These are phyloP conservation scores for Litoditis marina DNA, from an alignment of 2,888 invertebrate genomes.

Conservation along the genomic window DNA sequence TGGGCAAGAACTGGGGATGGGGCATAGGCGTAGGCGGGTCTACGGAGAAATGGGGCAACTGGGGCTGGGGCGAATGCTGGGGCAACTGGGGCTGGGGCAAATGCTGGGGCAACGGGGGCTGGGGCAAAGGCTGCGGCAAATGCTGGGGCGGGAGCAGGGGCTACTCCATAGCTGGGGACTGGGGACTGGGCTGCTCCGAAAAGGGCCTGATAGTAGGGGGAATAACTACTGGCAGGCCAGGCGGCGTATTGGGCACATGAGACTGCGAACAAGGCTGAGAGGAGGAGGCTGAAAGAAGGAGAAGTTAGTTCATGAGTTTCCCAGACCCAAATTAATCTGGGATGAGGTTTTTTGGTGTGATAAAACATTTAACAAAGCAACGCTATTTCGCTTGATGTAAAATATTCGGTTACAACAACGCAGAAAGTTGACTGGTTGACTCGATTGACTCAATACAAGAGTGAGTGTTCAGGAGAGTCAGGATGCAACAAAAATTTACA, in stretches of 20 bases:
- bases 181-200: slow-evolving; percentile 35
- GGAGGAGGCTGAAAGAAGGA: slow-evolving; percentile 33
- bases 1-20: slow-evolving; percentile 27
- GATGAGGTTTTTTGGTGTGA: too few species aligned
- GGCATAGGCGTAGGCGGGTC: slow-evolving; percentile 25
- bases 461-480: too few species aligned
- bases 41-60: slow-evolving; percentile 20
- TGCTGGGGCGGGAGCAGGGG: slow-evolving; percentile 29
- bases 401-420: too few species aligned
- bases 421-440: too few species aligned
- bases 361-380: too few species aligned
- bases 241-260: slow-evolving; percentile 35
- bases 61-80: slow-evolving; percentile 21
- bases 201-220: slow-evolving; percentile 36
- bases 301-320: too few species aligned
- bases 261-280: slow-evolving; percentile 27
- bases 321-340: too few species aligned
- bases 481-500: too few species aligned
- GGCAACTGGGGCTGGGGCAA: slow-evolving; percentile 27
- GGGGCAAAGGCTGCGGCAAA: too few species aligned
- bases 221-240: slow-evolving; percentile 41
- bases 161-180: slow-evolving; percentile 33
- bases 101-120: too few species aligned
- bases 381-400: too few species aligned
- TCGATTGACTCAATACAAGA: too few species aligned